Base-by-base conservation (phyloP, 2,888 invertebrate genomes). In the Alentia gelatinosa region DNA sequence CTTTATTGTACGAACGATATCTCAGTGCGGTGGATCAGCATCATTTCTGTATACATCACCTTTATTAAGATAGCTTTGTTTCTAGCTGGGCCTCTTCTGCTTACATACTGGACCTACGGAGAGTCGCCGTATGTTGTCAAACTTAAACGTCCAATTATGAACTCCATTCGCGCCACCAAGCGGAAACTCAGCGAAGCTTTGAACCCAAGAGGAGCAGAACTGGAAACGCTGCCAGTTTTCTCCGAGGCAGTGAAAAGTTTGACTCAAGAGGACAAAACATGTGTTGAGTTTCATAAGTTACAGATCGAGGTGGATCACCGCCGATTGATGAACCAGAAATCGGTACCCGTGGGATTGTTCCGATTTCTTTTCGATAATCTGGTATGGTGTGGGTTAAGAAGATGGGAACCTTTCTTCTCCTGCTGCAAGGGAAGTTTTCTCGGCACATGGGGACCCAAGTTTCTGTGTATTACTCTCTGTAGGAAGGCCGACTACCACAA, bases 31-130 rank as follows among this genome's bases (percentile, higher is more conserved):
- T 95, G 95, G 94, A 94, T 95, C 35, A 93, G 93, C 7, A 93
- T 95, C 12, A 92, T 95, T 39, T 94, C 95, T 91, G 91, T 93
- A 15, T 92, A 94, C 90, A 94, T 95, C 5, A 93, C 93, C 0
- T 88, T 94, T 0, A 93, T 96, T 19, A 95, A 95, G 93, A 91
- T 95, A 5, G n/a, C 94, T 50, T 92, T 95, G 83, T 94, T 95
- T 84, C 93, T 95, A 88, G 94, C 94, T 90, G 93, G 94, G 50
- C 96, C 95, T 0, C 91, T 94, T 50, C 91, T 95, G 15, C 92
- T 95, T 0, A 95, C 95, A 0, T 91, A 93, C 35, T 93, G 94
- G 47, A 93, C 95, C 92, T 95, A 95, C 92, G 94, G 93, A n/a
- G 94, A 94, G 5, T 93, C 94, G 0, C 94, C 95, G 89, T 96